Percentiles rank a stretch among this genome's conserved stretches.
phyloP scores from a whole-genome alignment of 2,113 vertebrate species.

The Tragelaphus strepsiceros region DNA sequence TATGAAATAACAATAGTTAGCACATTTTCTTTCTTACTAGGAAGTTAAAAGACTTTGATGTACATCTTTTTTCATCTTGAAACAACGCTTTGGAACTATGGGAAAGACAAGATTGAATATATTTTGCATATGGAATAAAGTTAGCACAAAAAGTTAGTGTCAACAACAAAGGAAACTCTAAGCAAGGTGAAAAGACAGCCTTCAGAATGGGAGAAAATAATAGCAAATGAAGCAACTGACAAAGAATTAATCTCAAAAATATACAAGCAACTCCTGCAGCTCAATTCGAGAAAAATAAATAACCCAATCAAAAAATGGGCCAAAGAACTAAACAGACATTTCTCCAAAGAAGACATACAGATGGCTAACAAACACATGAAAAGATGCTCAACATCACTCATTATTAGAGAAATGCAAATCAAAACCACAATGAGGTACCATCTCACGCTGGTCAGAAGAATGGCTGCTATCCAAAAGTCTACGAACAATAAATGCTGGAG shows the following conservation, averaged over 20 bases:
- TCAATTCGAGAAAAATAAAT: not conserved
- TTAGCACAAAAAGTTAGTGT: not conserved
- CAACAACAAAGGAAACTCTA: not conserved
- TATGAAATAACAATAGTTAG: slow-evolving; percentile 49
- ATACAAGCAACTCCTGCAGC: not conserved
- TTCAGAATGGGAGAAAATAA: not conserved
- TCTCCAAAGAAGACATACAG: not conserved
- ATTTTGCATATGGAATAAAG: not conserved
- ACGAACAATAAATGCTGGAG: no score
- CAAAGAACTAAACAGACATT: not conserved
- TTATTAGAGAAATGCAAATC: no score
- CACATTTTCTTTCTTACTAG: slow-evolving; percentile 49
- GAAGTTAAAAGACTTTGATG: slow-evolving; percentile 54
- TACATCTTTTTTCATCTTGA: slow-evolving; percentile 49
- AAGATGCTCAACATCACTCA: no score
- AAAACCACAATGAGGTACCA: no score
- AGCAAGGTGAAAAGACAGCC: not conserved
- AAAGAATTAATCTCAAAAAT: not conserved
- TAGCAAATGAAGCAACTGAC: not conserved
- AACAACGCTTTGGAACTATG: not conserved
- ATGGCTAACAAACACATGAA: not conserved
- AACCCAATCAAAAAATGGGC: not conserved
- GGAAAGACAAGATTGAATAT: not conserved
- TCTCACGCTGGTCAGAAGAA: rapidly evolving
- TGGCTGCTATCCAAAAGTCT: no score